Conservation (phyloP, 2,113 vertebrate species). For the Sakesphorus luctuosus region DNA sequence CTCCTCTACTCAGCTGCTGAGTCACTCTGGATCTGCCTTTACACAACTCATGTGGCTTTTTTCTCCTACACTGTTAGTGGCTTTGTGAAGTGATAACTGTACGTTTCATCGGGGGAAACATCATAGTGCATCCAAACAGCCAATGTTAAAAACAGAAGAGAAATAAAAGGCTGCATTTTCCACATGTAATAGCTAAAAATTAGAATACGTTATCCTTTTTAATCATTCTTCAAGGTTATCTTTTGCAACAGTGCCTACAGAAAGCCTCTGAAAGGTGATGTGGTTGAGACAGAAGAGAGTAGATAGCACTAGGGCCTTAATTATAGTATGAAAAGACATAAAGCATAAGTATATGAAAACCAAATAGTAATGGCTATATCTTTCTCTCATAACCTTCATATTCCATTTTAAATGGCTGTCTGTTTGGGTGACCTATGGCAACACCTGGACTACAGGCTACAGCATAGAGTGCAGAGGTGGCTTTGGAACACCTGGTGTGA, state of each 20-base stretch:
- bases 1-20: not conserved
- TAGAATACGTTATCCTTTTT: not conserved
- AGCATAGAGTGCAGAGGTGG: not conserved
- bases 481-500: accelerated
- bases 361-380: not conserved
- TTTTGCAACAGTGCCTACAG: not conserved
- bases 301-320: not conserved
- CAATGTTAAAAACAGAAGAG: not conserved
- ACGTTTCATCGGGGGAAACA: not conserved
- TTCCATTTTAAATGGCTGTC: not conserved
- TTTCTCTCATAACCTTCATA: not conserved
- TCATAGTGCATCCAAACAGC: not conserved
- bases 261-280: not conserved
- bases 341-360: not conserved
- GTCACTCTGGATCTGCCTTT: not conserved
- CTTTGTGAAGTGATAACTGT: not conserved
- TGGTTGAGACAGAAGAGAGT: not conserved
- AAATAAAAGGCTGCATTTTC: not conserved
- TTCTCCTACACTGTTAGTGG: not conserved
- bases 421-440: not conserved
- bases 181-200: not conserved
- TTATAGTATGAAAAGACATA: not conserved
- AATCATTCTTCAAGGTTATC: not conserved
- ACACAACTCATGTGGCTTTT: not conserved
- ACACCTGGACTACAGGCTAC: not conserved